A percentile compares a stretch with the other conserved stretches of the same genome.
These are phyloP conservation scores for Pipistrellus pygmaeus DNA, from an alignment of 2,797 vertebrate species.

Conservation along the genomic window DNA sequence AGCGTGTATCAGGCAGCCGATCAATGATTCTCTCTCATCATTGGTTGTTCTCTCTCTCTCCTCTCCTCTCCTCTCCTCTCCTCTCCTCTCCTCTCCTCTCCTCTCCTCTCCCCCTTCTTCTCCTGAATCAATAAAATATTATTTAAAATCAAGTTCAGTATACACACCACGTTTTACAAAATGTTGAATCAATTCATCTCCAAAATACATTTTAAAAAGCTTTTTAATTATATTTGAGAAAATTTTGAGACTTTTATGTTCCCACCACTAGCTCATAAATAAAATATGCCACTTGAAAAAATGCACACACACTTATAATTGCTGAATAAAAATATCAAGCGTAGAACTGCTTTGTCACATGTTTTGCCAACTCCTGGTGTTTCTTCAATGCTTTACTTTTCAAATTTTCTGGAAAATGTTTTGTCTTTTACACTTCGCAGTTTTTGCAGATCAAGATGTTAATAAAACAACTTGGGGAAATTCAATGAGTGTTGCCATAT, in stretches of 20 bases:
- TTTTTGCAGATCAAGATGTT: slow-evolving; percentile 63
- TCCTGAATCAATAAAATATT: too few relatives aligned
- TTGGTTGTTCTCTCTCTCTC: too few relatives aligned
- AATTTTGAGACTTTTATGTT: slow-evolving; percentile 43
- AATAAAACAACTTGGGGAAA: slow-evolving; percentile 65
- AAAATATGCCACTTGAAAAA: slow-evolving; percentile 67
- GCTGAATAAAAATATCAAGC: slow-evolving; percentile 62
- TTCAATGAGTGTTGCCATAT: slow-evolving; percentile 1
- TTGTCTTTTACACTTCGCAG: slow-evolving; percentile 66
- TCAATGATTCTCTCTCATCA: too few relatives aligned
- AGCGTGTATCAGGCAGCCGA: too few relatives aligned
- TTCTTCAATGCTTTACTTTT: slow-evolving; percentile 62
- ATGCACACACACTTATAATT: background rate
- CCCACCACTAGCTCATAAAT: slow-evolving; percentile 43
- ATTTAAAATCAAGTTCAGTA: slow-evolving; percentile 16
- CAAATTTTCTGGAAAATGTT: slow-evolving; percentile 52
- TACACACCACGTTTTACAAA: slow-evolving; percentile 1
- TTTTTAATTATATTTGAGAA: slow-evolving; percentile 51
- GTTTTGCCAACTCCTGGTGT: slow-evolving; percentile 41
- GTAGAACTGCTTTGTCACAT: background rate
- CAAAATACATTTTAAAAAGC: background rate
- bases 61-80: too few relatives aligned
- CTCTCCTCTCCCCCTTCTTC: too few relatives aligned
- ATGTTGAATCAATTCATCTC: slow-evolving; percentile 36
- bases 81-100: too few relatives aligned